Conservation (phyloP, 2,113 vertebrate genomes). For the Caracal caracal region DNA sequence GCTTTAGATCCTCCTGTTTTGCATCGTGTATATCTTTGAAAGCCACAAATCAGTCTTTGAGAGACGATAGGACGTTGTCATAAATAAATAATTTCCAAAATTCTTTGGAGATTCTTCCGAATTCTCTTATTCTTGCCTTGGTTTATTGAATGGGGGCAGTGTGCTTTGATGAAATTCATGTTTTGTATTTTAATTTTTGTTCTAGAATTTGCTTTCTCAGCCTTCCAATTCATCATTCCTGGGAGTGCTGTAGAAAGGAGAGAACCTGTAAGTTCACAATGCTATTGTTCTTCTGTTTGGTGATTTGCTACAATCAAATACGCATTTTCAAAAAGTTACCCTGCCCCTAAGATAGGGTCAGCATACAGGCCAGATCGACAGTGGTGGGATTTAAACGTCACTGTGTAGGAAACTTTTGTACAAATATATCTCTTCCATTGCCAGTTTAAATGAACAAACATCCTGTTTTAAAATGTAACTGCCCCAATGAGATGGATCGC, state of each 20-base stretch:
- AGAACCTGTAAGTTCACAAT: not conserved
- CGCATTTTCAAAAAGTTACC: not conserved
- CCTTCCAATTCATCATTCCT: constrained; percentile 15
- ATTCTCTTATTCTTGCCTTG: not conserved
- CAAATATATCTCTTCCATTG: not conserved
- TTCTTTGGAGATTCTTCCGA: not conserved
- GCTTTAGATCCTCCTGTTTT: not conserved
- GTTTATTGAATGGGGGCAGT: not conserved
- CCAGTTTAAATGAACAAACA: not conserved
- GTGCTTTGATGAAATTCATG: not conserved
- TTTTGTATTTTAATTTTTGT: not conserved
- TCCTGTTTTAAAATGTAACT: not conserved
- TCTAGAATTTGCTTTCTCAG: not conserved
- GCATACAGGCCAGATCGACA: not conserved
- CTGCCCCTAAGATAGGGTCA: not conserved
- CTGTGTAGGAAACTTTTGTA: not conserved
- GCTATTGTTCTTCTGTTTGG: not conserved
- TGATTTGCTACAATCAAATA: not conserved
- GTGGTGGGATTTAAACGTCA: not conserved
- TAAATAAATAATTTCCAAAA: constrained; percentile 1
- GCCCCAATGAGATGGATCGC: not conserved
- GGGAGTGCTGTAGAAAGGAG: not conserved
- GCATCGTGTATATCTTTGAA: not conserved
- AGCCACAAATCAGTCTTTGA: not conserved
- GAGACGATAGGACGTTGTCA: not conserved